Percentiles rank a stretch among this genome's conserved stretches.
These are phyloP conservation scores for Botia almorhae DNA, from an alignment of 2,797 vertebrate genomes.

Conservation along the genomic window DNA sequence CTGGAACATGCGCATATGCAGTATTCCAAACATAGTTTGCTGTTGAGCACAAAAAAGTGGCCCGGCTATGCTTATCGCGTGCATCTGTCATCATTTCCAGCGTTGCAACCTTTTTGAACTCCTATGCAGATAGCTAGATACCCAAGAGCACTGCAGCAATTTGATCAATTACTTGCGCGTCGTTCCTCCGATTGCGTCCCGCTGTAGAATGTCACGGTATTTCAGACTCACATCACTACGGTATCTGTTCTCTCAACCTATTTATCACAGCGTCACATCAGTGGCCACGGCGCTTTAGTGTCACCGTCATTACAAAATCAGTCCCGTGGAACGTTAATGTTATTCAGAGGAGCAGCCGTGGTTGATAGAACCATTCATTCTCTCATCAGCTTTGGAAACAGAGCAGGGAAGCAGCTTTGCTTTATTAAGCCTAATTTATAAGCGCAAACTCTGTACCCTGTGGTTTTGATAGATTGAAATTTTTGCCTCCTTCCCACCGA, in stretches of 20 bases:
- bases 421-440: constrained; percentile 33
- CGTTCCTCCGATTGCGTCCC: background rate
- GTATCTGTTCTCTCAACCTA: constrained; percentile 31
- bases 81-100: constrained; percentile 5
- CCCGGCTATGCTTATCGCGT: background rate
- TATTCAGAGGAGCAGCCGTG: constrained; percentile 22
- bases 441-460: constrained; percentile 25
- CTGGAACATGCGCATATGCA: background rate
- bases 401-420: constrained; percentile 8
- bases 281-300: background rate
- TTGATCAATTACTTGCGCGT: constrained; percentile 21
- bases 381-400: constrained; percentile 17
- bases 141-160: constrained; percentile 18
- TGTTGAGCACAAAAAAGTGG: background rate
- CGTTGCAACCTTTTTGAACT: constrained; percentile 15
- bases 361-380: constrained; percentile 22
- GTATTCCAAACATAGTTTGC: background rate
- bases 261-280: constrained; percentile 32
- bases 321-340: constrained; percentile 32
- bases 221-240: constrained; percentile 6
- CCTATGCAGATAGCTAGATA: constrained; percentile 24
- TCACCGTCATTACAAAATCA: constrained; percentile 4
- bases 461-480: constrained; percentile 34
- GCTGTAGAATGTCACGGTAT: constrained; percentile 29
- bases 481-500: constrained; percentile 15